These are phyloP conservation scores for Leptopilina syphax DNA, from an alignment of 2,888 invertebrate genomes.

Conservation along the genomic window DNA sequence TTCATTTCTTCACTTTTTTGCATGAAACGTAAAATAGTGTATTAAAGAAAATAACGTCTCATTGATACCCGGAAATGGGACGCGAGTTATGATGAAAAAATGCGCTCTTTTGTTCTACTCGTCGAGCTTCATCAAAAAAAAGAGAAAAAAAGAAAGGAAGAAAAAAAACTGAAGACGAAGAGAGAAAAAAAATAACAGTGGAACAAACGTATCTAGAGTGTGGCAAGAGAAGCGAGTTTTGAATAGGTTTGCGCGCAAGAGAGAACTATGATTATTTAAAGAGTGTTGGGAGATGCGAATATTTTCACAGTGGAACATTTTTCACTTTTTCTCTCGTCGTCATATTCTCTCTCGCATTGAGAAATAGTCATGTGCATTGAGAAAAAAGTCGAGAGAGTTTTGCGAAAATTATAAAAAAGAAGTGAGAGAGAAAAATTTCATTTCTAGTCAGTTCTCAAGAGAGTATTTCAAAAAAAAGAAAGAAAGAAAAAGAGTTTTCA, in stretches of 20 bases:
- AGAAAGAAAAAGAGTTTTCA: too few relatives aligned
- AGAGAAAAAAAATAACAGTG: neutral
- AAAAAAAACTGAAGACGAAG: too few relatives aligned
- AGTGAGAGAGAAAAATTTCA: too few relatives aligned
- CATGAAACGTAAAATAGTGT: too few relatives aligned
- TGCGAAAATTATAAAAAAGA: too few relatives aligned
- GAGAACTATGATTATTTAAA: conserved; percentile 28
- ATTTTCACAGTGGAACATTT: conserved; percentile 11
- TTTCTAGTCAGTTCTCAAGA: too few relatives aligned
- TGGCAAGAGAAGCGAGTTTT: conserved; percentile 2
- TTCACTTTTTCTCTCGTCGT: conserved; percentile 19
- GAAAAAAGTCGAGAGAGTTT: too few relatives aligned
- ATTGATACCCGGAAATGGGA: conserved; percentile 15
- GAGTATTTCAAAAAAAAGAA: too few relatives aligned
- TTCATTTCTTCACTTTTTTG: too few relatives aligned
- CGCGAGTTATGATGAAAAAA: conserved; percentile 29
- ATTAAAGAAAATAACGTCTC: neutral
- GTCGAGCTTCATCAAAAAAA: conserved; percentile 14
- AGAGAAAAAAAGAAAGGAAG: too few relatives aligned
- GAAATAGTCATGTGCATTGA: too few relatives aligned
- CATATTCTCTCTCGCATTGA: neutral
- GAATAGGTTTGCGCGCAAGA: neutral
- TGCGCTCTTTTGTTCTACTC: conserved; percentile 30
- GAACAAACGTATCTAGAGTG: conserved; percentile 32
- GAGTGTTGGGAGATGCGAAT: neutral